Percentiles rank a stretch among this genome's conserved stretches.
Evolutionary conservation across 2,113 vertebrate species (phyloP).

Genomic region (Cervus canadensis): DNA sequence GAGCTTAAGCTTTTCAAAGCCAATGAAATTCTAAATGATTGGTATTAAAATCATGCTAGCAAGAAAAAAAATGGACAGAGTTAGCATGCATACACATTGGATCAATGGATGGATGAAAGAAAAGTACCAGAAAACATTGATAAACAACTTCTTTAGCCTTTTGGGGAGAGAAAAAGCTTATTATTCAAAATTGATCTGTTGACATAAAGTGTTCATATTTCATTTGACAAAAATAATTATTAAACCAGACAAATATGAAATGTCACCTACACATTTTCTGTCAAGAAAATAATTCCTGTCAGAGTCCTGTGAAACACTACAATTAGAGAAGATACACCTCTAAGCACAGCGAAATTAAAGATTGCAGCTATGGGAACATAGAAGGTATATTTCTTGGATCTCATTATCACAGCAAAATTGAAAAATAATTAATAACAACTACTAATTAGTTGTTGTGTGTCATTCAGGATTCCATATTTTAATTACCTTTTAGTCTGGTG

Average conservation of each 20-base stretch:
- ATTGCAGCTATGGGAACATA: not conserved
- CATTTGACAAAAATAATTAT: constrained; percentile 24
- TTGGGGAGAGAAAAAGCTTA: not conserved
- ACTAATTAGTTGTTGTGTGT: not conserved
- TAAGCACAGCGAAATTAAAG: not conserved
- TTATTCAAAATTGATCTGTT: constrained; percentile 38
- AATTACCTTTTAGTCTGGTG: not conserved
- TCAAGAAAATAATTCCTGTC: not conserved
- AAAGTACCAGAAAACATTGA: not conserved
- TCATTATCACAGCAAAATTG: not conserved
- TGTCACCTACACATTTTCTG: not conserved
- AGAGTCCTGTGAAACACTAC: not conserved
- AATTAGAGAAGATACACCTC: not conserved
- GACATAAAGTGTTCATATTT: not conserved
- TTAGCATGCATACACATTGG: not conserved
- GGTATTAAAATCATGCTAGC: not conserved
- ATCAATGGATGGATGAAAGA: not conserved
- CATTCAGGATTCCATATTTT: not conserved
- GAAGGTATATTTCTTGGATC: not conserved
- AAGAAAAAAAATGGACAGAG: not conserved
- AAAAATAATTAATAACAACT: not conserved
- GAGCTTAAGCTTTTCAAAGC: not conserved
- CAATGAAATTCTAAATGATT: not conserved
- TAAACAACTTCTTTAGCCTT: not conserved
- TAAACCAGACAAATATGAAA: constrained; percentile 31